Conservation (phyloP, 1,140 invertebrate genomes). For the Nixonia krombeini region DNA sequence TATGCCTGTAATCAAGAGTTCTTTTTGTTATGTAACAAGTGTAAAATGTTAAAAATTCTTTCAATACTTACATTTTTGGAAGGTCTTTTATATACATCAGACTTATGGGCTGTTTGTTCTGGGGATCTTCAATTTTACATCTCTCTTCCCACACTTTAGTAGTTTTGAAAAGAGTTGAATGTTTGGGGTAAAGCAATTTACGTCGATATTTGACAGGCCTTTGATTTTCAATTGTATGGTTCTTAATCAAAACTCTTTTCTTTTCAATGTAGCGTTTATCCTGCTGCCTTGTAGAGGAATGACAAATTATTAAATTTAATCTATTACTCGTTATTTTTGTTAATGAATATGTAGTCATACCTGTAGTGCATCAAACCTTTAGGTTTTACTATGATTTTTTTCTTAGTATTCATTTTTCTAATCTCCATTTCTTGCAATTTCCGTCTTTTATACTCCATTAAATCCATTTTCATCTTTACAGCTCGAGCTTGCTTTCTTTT, state of each 20-base stretch:
- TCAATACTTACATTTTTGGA: conserved; percentile 54
- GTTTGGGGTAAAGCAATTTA: conserved; percentile 1
- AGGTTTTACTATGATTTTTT: conserved; percentile 3
- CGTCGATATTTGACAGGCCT: not conserved
- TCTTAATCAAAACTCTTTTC: conserved; percentile 27
- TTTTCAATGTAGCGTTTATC: conserved; percentile 58
- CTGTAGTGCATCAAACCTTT: not conserved
- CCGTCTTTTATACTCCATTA: conserved; percentile 51
- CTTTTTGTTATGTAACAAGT: too few species aligned
- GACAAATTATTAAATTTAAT: not conserved
- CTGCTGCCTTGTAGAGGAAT: conserved; percentile 45
- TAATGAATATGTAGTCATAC: too few species aligned
- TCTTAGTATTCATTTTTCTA: not conserved
- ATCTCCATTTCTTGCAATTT: conserved; percentile 41
- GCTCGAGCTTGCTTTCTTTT: conserved; percentile 25
- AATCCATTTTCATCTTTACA: conserved; percentile 40
- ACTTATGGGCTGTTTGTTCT: conserved; percentile 13
- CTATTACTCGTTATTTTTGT: too few species aligned
- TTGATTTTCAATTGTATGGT: conserved; percentile 21
- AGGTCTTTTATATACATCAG: conserved; percentile 63
- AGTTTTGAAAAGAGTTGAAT: conserved; percentile 54
- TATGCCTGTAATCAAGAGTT: too few species aligned
- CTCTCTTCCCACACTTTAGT: conserved; percentile 64
- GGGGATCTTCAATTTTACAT: conserved; percentile 35
- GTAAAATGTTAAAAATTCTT: not conserved